Evolutionary conservation across 1,140 invertebrate genomes (phyloP).

Genomic region (Drosophila takahashii): DNA sequence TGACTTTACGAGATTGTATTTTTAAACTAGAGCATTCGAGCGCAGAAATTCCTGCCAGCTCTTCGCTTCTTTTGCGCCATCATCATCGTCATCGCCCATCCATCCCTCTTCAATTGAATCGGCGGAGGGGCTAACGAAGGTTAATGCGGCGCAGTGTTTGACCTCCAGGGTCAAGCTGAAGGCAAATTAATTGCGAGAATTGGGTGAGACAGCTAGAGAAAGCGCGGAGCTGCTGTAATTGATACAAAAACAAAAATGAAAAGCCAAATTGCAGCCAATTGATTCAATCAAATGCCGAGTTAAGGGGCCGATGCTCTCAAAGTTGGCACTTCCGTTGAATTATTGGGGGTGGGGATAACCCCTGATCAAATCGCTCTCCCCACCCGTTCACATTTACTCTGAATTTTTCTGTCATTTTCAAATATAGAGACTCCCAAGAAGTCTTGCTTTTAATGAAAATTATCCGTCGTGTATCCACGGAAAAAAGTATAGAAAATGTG

Average conservation of each 20-base stretch:
- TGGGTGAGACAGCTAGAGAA: constrained; percentile 41
- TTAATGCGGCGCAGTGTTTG: constrained; percentile 81
- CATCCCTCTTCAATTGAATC: constrained; percentile 52
- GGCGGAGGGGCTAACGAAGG: constrained; percentile 76
- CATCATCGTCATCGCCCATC: constrained; percentile 2
- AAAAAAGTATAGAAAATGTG: no score
- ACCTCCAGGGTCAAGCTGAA: constrained; percentile 73
- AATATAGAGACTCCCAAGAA: no score
- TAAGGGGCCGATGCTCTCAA: constrained; percentile 42
- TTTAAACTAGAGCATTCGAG: constrained; percentile 51
- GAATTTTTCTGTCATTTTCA: no score
- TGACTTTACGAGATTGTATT: constrained; percentile 33
- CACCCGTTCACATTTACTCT: neutral
- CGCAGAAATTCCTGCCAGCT: constrained; percentile 29
- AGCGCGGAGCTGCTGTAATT: constrained; percentile 53
- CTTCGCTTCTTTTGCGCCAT: constrained; percentile 1
- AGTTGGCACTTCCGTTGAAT: constrained; percentile 54
- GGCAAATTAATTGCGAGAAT: constrained; percentile 78
- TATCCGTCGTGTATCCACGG: no score
- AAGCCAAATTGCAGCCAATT: constrained; percentile 70
- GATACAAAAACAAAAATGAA: constrained; percentile 41
- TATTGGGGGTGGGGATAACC: neutral
- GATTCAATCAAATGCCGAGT: constrained; percentile 58
- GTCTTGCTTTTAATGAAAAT: no score
- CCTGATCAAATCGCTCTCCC: neutral